Percentiles rank a stretch among this genome's conserved stretches.
Evolutionary conservation across 1,140 invertebrate genomes (phyloP).

Genomic region (Zaprionus ornatus): DNA sequence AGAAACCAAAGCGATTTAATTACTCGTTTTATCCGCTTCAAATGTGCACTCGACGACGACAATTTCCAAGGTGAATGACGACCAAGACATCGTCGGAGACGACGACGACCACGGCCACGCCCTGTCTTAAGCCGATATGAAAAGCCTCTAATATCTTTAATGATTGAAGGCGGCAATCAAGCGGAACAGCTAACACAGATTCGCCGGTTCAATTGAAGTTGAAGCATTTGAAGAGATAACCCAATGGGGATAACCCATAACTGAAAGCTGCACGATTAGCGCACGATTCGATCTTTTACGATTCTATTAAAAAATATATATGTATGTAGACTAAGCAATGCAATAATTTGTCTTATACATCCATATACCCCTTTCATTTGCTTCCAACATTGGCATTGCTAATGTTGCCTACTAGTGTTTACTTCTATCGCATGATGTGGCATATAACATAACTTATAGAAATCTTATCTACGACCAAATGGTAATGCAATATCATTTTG

Average conservation of each 20-base stretch:
- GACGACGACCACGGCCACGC: slow-evolving; percentile 18
- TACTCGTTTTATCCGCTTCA: slow-evolving; percentile 73
- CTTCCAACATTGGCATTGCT: too few species aligned
- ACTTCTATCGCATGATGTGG: too few species aligned
- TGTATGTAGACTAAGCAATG: too few species aligned
- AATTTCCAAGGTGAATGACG: slow-evolving; percentile 73
- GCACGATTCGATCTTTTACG: too few species aligned
- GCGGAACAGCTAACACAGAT: slow-evolving; percentile 25
- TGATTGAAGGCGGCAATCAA: slow-evolving; percentile 27
- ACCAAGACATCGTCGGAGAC: not conserved
- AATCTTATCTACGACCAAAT: too few species aligned
- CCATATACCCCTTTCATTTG: too few species aligned
- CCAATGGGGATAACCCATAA: not conserved
- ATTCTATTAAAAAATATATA: too few species aligned
- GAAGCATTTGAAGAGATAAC: slow-evolving; percentile 2
- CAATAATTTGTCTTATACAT: too few species aligned
- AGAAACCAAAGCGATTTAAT: slow-evolving; percentile 63
- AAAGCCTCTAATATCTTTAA: slow-evolving; percentile 3
- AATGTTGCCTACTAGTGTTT: too few species aligned
- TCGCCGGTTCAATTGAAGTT: slow-evolving; percentile 11
- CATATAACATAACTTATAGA: too few species aligned
- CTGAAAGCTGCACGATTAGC: not conserved
- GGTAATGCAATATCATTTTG: too few species aligned
- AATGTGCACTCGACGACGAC: slow-evolving; percentile 40
- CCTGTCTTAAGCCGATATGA: slow-evolving; percentile 10